Conservation (phyloP, 2,113 vertebrate species). For the Gasterosteus aculeatus region DNA sequence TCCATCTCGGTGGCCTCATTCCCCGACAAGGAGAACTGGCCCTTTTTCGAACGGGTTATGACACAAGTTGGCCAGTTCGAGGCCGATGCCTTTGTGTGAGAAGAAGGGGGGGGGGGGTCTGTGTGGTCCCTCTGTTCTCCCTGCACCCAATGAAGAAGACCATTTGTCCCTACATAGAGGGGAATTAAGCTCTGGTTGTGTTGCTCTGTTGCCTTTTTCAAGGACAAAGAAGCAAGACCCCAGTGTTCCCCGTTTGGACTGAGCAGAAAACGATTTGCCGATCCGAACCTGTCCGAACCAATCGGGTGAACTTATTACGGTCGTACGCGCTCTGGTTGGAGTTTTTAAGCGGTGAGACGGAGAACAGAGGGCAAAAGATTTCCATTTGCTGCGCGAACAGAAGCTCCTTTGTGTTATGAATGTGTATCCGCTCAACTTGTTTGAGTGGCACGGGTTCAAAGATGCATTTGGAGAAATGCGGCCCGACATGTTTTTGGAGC, state of each 20-base stretch:
- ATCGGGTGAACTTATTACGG: conserved; percentile 52
- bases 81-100: conserved; percentile 59
- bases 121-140: conserved; percentile 71
- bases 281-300: conserved; percentile 68
- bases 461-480: conserved; percentile 2
- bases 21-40: conserved; percentile 44
- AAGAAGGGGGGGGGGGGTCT: conserved; percentile 53
- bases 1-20: conserved; percentile 53
- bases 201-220: conserved; percentile 61
- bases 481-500: conserved; percentile 12
- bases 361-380: conserved; percentile 28
- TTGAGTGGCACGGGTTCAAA: conserved; percentile 32
- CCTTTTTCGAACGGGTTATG: conserved; percentile 71
- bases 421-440: conserved; percentile 29
- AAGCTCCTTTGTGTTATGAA: conserved; percentile 40
- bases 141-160: conserved; percentile 54
- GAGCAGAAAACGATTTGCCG: conserved; percentile 45
- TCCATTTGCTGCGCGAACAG: conserved; percentile 32
- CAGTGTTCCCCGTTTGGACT: conserved; percentile 48
- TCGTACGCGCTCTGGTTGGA: conserved; percentile 28
- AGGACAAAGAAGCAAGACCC: conserved; percentile 66
- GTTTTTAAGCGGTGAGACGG: conserved; percentile 14
- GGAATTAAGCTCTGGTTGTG: conserved; percentile 65
- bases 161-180: conserved; percentile 62
- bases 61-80: conserved; percentile 67